A percentile compares a stretch with the other conserved stretches of the same genome.
Conservation (phyloP, 2,797 vertebrate genomes). For the Odontamblyopus lacepedii region DNA sequence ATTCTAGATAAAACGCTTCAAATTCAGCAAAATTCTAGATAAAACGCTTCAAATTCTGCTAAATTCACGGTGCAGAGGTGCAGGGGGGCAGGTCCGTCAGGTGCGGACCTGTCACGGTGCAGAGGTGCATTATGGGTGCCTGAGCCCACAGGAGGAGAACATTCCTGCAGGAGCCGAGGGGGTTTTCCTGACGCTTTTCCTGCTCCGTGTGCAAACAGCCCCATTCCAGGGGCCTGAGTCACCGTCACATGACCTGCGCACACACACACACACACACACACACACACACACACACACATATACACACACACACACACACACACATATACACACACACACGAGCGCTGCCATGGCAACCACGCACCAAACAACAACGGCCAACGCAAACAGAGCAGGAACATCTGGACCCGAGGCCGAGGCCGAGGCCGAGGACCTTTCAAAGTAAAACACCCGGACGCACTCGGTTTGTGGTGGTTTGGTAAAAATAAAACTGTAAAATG, state of each 20-base stretch:
- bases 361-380: constrained; percentile 62
- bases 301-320: constrained; percentile 23
- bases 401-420: neutral
- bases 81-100: neutral
- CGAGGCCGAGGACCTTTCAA: no score
- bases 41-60: no score
- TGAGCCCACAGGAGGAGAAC: neutral
- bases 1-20: no score
- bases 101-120: neutral
- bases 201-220: constrained; percentile 13
- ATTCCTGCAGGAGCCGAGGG: neutral
- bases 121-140: neutral
- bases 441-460: no score
- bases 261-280: constrained; percentile 57
- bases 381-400: neutral
- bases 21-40: no score
- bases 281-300: constrained; percentile 70
- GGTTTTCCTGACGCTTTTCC: neutral
- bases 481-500: no score
- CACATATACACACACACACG: neutral
- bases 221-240: constrained; percentile 71
- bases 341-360: constrained; percentile 69
- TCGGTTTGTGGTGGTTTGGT: no score
- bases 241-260: constrained; percentile 61
- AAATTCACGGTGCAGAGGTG: no score